These are phyloP conservation scores for Carcharodon carcharias DNA, from an alignment of 2,797 vertebrate genomes.

Conservation along the genomic window DNA sequence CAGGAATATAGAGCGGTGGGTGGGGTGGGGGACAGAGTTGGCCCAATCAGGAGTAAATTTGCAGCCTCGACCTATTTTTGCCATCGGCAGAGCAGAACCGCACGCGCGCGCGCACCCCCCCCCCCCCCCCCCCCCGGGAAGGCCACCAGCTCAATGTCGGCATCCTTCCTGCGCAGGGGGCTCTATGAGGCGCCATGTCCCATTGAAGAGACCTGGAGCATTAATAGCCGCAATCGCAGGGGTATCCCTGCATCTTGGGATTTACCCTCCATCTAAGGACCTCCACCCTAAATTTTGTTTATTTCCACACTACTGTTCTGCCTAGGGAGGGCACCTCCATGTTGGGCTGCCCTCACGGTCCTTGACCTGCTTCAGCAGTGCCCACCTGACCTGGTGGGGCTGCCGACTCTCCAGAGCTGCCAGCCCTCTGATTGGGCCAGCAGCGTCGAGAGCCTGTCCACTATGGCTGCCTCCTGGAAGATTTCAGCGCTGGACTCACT, in stretches of 20 bases:
- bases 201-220: neutral
- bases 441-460: neutral
- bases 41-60: neutral
- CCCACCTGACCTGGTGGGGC: neutral
- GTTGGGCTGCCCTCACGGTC: neutral
- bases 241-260: no score
- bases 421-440: neutral
- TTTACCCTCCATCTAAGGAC: neutral
- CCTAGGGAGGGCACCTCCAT: neutral
- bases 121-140: neutral
- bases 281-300: neutral
- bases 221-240: neutral
- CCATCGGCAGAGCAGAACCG: neutral
- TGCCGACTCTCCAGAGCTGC: neutral
- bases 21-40: no score
- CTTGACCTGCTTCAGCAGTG: neutral
- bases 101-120: no score
- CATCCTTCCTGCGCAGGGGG: no score
- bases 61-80: neutral
- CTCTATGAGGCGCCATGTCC: neutral
- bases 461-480: no score
- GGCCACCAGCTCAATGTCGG: no score
- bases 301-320: no score
- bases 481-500: no score
- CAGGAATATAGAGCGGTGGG: neutral